A percentile compares a stretch with the other conserved stretches of the same genome.
These are phyloP conservation scores for Grus americana DNA, from an alignment of 2,113 vertebrate genomes.

Conservation along the genomic window DNA sequence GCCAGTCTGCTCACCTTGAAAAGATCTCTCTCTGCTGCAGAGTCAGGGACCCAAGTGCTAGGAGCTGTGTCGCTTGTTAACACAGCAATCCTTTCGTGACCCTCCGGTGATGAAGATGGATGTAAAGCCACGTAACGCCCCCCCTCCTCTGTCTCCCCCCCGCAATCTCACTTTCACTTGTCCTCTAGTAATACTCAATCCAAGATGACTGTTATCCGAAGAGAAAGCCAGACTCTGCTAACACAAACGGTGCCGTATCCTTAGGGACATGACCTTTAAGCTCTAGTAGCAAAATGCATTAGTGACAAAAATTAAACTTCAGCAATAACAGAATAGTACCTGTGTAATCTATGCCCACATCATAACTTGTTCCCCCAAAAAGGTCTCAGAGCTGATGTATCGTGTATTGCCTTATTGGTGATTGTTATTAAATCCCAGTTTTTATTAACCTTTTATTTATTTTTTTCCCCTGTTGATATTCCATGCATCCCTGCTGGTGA, in stretches of 20 bases:
- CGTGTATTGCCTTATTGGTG: neutral
- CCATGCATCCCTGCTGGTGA: neutral
- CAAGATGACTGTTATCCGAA: neutral
- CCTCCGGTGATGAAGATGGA: conserved; percentile 33
- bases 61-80: conserved; percentile 26
- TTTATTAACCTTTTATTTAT: neutral
- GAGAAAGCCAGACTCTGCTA: conserved; percentile 23
- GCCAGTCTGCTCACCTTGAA: conserved; percentile 52
- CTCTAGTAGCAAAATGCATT: conserved; percentile 33
- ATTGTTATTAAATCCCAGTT: neutral
- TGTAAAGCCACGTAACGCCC: conserved; percentile 7
- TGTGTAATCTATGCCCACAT: neutral
- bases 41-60: neutral
- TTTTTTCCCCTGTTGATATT: neutral
- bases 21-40: neutral
- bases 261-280: conserved; percentile 19
- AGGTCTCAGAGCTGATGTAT: neutral
- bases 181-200: conserved; percentile 19
- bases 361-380: neutral
- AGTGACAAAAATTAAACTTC: conserved; percentile 36
- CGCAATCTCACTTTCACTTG: conserved; percentile 37
- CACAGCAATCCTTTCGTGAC: neutral
- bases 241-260: neutral
- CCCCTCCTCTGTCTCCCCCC: neutral
- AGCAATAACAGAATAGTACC: neutral